phyloP scores from a whole-genome alignment of 2,888 invertebrate species.

The Ormyrus thymus region DNA sequence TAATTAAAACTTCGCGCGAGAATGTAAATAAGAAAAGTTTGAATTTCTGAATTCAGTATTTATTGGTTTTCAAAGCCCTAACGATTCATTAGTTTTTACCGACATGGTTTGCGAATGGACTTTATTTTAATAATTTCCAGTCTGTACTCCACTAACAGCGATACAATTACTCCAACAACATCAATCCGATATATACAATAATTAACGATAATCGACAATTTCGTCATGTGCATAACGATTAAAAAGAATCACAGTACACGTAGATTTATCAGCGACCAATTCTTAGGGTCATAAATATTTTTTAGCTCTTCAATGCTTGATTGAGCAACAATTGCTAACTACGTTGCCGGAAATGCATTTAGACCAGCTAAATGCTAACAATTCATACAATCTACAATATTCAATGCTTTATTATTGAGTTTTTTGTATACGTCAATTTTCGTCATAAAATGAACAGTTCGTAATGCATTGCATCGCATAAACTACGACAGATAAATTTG shows the following conservation, averaged over 20 bases:
- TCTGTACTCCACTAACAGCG: background rate
- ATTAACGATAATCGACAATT: conserved; percentile 26
- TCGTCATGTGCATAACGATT: conserved; percentile 6
- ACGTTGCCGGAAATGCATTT: conserved; percentile 57
- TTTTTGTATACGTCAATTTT: background rate
- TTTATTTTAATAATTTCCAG: conserved; percentile 13
- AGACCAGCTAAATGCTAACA: conserved; percentile 69
- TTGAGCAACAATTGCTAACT: conserved; percentile 32
- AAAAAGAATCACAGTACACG: conserved; percentile 40
- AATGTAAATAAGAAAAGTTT: too few relatives aligned
- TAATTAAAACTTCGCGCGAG: background rate
- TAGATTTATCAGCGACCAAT: conserved; percentile 30
- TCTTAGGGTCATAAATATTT: conserved; percentile 36
- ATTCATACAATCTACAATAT: conserved; percentile 34
- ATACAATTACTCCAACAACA: conserved; percentile 23
- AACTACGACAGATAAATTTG: conserved; percentile 6
- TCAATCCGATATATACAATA: conserved; percentile 10
- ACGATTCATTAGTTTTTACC: background rate
- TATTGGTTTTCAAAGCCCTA: conserved; percentile 1
- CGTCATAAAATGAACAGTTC: background rate
- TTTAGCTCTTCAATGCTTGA: conserved; percentile 6
- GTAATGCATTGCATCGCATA: conserved; percentile 16
- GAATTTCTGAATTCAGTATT: conserved; percentile 1
- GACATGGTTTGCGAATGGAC: background rate
- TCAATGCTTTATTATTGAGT: conserved; percentile 7